A percentile compares a stretch with the other conserved stretches of the same genome.
Conservation (phyloP, 2,797 vertebrate species). For the Xenops minutus region DNA sequence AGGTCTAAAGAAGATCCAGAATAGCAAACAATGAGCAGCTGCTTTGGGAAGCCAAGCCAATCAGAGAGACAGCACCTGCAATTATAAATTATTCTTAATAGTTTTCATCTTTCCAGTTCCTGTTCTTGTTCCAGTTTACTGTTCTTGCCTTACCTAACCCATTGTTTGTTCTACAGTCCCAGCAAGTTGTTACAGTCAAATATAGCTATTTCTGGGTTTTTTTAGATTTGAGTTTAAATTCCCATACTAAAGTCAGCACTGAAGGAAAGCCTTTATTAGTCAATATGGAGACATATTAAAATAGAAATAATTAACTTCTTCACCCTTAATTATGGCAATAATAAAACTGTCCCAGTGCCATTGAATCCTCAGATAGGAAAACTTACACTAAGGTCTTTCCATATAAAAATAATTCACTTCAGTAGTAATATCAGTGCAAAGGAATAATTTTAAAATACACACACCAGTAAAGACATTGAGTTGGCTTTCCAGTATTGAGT, state of each 20-base stretch:
- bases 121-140: background rate
- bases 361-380: background rate
- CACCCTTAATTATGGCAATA: background rate
- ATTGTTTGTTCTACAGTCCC: background rate
- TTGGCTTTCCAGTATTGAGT: background rate
- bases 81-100: background rate
- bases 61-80: background rate
- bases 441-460: background rate
- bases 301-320: background rate
- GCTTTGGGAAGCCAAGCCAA: background rate
- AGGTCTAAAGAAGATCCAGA: background rate
- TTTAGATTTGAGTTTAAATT: background rate
- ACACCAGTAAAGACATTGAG: background rate
- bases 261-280: background rate
- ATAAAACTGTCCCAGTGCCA: background rate
- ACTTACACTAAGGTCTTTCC: background rate
- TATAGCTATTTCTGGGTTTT: background rate
- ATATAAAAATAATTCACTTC: background rate
- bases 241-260: background rate
- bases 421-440: background rate
- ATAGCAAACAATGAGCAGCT: background rate
- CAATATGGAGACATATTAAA: background rate
- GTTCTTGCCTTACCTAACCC: background rate
- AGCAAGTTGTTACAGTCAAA: background rate
- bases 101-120: background rate